These are phyloP conservation scores for Oenanthe oenanthe DNA, from an alignment of 2,113 vertebrate genomes.

Conservation along the genomic window DNA sequence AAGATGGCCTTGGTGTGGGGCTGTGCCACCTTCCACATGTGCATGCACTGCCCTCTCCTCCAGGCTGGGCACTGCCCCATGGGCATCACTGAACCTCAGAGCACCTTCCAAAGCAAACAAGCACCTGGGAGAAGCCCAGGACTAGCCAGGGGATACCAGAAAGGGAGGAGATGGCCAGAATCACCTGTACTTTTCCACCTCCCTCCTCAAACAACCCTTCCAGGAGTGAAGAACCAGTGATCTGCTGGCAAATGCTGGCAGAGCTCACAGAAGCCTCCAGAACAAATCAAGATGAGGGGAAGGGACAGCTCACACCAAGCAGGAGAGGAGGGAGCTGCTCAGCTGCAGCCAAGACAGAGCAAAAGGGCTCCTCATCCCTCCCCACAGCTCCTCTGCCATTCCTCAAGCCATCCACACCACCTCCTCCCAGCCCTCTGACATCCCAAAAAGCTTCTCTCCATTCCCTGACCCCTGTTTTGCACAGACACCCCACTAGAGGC, in stretches of 20 bases:
- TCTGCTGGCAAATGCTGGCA: slow-evolving; percentile 35
- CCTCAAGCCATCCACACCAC: background rate
- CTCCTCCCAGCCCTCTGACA: accelerated
- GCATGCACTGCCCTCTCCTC: background rate
- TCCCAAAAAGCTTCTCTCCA: background rate
- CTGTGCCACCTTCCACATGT: background rate
- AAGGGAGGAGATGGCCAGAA: background rate
- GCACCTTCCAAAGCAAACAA: slow-evolving; percentile 55
- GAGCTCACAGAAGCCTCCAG: slow-evolving; percentile 54
- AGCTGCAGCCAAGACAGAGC: background rate
- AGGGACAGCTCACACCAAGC: slow-evolving; percentile 4
- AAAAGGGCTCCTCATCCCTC: background rate
- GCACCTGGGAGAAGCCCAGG: slow-evolving; percentile 12
- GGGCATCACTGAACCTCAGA: background rate
- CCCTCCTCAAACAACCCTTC: background rate
- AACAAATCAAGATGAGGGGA: slow-evolving; percentile 65
- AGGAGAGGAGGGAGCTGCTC: background rate
- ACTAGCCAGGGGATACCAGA: background rate
- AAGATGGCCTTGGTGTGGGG: background rate
- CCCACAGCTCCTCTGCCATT: background rate
- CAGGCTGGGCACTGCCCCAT: background rate
- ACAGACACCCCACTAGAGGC: accelerated
- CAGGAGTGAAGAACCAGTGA: slow-evolving; percentile 41
- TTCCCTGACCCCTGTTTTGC: background rate
- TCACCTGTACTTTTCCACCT: slow-evolving; percentile 77